A percentile compares a stretch with the other conserved stretches of the same genome.
Evolutionary conservation across 2,113 vertebrate species (phyloP).

Genomic region (Pteropus alecto): DNA sequence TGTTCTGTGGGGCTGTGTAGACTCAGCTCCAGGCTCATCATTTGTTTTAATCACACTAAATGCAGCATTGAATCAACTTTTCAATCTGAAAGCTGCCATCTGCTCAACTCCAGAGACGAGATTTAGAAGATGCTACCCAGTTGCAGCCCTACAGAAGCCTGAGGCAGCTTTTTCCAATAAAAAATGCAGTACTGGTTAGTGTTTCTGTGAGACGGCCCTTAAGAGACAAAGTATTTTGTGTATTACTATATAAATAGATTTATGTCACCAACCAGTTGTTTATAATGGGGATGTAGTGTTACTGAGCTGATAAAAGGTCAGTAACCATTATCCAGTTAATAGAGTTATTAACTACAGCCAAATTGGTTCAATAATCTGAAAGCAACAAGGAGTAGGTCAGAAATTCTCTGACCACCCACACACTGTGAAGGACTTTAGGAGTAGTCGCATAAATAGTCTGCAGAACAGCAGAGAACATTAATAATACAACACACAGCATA

Average conservation of each 20-base stretch:
- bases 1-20: conserved; percentile 31
- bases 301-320: conserved; percentile 65
- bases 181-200: not conserved
- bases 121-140: conserved; percentile 40
- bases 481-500: not conserved
- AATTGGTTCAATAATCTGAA: conserved; percentile 62
- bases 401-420: conserved; percentile 57
- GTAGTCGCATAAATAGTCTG: not conserved
- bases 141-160: not conserved
- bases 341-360: conserved; percentile 72
- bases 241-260: conserved; percentile 60
- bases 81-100: conserved; percentile 13
- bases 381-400: conserved; percentile 42
- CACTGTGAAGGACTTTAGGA: conserved; percentile 26
- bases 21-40: conserved; percentile 49
- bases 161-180: conserved; percentile 39
- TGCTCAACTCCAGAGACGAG: conserved; percentile 47
- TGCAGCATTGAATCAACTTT: conserved; percentile 32
- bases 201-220: conserved; percentile 13
- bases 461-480: not conserved
- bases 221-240: conserved; percentile 30
- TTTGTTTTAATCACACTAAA: conserved; percentile 61
- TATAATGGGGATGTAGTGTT: conserved; percentile 55
- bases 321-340: conserved; percentile 69
- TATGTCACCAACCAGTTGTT: conserved; percentile 55